phyloP scores from a whole-genome alignment of 2,888 invertebrate genomes.

The Chironomus tentans region DNA sequence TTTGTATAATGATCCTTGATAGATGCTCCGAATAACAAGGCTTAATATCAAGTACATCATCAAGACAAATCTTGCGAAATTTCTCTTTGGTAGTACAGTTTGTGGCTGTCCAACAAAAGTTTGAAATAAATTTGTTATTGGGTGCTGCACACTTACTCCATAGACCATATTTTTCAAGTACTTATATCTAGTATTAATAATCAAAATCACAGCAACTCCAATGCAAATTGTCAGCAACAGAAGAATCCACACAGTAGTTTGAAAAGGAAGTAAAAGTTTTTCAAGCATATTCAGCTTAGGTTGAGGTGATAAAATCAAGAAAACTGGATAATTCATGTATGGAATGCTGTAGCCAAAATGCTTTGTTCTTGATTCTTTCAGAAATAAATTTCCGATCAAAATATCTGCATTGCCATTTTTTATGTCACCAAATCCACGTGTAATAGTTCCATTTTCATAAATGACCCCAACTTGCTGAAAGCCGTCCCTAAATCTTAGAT shows the following conservation, averaged over 20 bases:
- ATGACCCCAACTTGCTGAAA: background rate
- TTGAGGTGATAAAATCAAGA: background rate
- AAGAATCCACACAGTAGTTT: background rate
- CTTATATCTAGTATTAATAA: background rate
- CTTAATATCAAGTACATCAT: background rate
- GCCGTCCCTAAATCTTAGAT: background rate
- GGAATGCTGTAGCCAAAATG: too few relatives aligned
- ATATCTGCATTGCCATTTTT: background rate
- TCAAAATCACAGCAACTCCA: background rate
- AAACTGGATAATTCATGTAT: too few relatives aligned
- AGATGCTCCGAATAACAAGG: background rate
- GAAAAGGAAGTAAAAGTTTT: background rate
- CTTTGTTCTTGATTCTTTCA: too few relatives aligned
- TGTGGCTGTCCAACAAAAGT: background rate
- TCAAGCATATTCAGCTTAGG: background rate
- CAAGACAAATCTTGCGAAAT: background rate
- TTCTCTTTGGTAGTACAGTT: background rate
- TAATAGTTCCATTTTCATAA: background rate
- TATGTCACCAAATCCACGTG: background rate
- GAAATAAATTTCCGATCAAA: background rate
- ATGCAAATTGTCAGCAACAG: background rate
- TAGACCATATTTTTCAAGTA: background rate
- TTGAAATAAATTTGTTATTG: background rate
- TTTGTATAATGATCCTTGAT: background rate
- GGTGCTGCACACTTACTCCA: background rate